Conservation (phyloP, 2,797 vertebrate genomes). For the Valencia hispanica region DNA sequence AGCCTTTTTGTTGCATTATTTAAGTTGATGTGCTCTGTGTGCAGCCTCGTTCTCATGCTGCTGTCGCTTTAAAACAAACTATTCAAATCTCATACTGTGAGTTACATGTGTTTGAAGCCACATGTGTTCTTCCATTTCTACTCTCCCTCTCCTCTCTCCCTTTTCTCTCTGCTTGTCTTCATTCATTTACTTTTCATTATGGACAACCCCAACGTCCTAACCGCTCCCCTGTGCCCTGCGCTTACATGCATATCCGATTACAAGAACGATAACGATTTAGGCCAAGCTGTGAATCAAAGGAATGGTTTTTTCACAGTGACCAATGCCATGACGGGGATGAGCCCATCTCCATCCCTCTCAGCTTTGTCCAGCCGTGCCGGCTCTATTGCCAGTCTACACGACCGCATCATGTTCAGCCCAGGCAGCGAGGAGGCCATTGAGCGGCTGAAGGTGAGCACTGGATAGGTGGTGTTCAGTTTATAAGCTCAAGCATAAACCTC, state of each 20-base stretch:
- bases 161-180: conserved; percentile 53
- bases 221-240: conserved; percentile 44
- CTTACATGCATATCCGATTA: conserved; percentile 87
- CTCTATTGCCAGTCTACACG: conserved; percentile 93
- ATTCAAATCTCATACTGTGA: conserved; percentile 57
- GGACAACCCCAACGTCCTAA: conserved; percentile 65
- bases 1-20: conserved; percentile 50
- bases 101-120: conserved; percentile 76
- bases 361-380: conserved; percentile 94
- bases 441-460: conserved; percentile 89
- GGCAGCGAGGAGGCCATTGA: conserved; percentile 97
- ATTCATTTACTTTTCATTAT: conserved; percentile 72
- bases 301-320: conserved; percentile 99
- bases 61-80: conserved; percentile 43
- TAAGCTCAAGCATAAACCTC: too few species aligned
- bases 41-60: conserved; percentile 54
- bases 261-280: conserved; percentile 90
- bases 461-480: background rate
- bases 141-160: conserved; percentile 60
- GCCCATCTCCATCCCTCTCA: conserved; percentile 93
- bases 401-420: conserved; percentile 95
- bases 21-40: conserved; percentile 35
- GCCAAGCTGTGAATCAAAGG: conserved; percentile 87
- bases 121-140: conserved; percentile 78
- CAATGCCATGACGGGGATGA: conserved; percentile 95